These are phyloP conservation scores for Oscheius sp. DNA, from an alignment of 2,888 invertebrate species.

Conservation along the genomic window DNA sequence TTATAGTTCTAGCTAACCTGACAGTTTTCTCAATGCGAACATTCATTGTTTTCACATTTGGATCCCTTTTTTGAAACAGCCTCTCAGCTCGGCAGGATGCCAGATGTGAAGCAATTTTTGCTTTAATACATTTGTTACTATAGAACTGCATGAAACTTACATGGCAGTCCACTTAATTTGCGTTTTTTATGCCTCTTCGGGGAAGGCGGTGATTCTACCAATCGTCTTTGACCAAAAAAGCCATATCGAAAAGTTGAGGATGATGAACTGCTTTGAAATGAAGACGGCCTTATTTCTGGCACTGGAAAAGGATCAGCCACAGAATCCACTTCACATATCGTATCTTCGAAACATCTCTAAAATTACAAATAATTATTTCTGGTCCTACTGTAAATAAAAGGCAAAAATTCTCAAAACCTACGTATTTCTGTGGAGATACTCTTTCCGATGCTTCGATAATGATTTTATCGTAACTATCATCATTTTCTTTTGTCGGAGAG, in stretches of 20 bases:
- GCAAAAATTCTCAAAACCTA: neutral
- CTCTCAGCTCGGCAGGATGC: neutral
- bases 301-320: neutral
- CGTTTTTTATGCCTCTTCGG: constrained; percentile 6
- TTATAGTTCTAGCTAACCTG: constrained; percentile 24
- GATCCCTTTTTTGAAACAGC: neutral
- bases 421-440: neutral
- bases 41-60: neutral
- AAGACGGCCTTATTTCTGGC: neutral
- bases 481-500: too few relatives aligned
- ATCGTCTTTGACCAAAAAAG: neutral
- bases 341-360: too few relatives aligned
- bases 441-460: neutral
- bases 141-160: neutral
- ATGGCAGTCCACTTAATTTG: constrained; percentile 14
- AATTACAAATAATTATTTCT: neutral
- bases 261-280: constrained; percentile 5
- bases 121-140: neutral
- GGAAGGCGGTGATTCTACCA: constrained; percentile 7
- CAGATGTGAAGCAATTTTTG: constrained; percentile 15
- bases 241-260: neutral
- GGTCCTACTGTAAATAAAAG: neutral
- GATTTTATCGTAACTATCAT: too few relatives aligned
- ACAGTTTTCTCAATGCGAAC: constrained; percentile 12
- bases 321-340: neutral